phyloP scores from a whole-genome alignment of 2,113 vertebrate genomes.

The Pterocles orientalis region DNA sequence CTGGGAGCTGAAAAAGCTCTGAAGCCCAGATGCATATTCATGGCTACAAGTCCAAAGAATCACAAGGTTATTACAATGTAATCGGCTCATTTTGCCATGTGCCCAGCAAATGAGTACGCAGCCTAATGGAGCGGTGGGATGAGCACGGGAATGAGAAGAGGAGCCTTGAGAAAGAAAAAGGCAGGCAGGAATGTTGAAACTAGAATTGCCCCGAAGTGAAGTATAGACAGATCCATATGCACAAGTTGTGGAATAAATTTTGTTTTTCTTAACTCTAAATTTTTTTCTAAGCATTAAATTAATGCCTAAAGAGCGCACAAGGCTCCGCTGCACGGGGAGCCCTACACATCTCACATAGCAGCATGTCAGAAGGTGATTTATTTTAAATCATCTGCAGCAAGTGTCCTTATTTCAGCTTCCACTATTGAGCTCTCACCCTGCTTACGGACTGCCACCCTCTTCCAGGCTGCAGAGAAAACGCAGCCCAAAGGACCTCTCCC shows the following conservation, averaged over 20 bases:
- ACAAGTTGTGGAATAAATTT: background rate
- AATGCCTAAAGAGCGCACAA: background rate
- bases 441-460: background rate
- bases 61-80: background rate
- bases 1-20: background rate
- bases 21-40: background rate
- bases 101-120: background rate
- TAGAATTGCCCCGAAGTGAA: background rate
- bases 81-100: background rate
- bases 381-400: background rate
- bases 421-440: background rate
- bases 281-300: background rate
- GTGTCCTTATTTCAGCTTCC: background rate
- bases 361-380: background rate
- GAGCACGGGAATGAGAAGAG: background rate
- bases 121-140: background rate
- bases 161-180: background rate
- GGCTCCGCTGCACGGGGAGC: background rate
- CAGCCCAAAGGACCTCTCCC: background rate
- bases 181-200: background rate
- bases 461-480: background rate
- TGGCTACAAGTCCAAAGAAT: background rate
- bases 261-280: background rate
- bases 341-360: background rate
- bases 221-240: background rate